A percentile compares a stretch with the other conserved stretches of the same genome.
phyloP scores from a whole-genome alignment of 1,140 invertebrate genomes.

The Trinorchestia longiramus region DNA sequence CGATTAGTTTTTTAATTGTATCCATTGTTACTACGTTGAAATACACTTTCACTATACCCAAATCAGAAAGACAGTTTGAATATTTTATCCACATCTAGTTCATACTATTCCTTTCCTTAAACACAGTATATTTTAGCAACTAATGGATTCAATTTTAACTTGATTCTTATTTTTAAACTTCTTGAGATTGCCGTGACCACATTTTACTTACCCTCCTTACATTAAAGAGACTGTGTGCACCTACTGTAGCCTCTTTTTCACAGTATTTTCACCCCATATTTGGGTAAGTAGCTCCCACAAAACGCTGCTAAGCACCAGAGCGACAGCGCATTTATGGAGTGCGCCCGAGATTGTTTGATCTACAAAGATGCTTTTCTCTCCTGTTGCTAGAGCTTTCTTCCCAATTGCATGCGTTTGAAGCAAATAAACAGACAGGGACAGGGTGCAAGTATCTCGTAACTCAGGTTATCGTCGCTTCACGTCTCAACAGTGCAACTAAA shows the following conservation, averaged over 20 bases:
- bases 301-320: background rate
- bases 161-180: background rate
- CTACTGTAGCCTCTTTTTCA: background rate
- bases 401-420: constrained; percentile 31
- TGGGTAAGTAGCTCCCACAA: background rate
- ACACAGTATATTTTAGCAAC: background rate
- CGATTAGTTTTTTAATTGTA: background rate
- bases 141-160: background rate
- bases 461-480: constrained; percentile 43
- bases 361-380: constrained; percentile 13
- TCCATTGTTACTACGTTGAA: background rate
- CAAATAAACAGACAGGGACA: constrained; percentile 31
- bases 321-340: constrained; percentile 7
- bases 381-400: constrained; percentile 35
- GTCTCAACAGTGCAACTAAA: constrained; percentile 28
- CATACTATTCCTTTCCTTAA: background rate
- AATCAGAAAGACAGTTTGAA: background rate
- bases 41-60: background rate
- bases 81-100: background rate
- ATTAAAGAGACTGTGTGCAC: background rate
- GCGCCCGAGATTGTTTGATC: background rate
- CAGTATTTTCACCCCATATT: background rate
- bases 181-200: background rate
- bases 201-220: background rate
- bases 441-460: constrained; percentile 16